phyloP scores from a whole-genome alignment of 2,888 invertebrate genomes.

The Acrobasis suavella region DNA sequence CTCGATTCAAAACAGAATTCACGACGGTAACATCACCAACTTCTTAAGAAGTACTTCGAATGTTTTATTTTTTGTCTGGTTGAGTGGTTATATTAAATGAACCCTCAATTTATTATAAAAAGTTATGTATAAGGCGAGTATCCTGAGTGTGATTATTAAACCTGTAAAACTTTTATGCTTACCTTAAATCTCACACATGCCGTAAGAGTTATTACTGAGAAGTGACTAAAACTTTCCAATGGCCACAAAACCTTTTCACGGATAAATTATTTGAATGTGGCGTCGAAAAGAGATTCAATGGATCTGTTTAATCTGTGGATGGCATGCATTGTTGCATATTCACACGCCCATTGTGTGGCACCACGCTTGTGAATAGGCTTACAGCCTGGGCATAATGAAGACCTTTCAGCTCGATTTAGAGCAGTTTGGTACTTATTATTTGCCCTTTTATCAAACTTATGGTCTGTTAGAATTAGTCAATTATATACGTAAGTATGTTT shows the following conservation, averaged over 20 bases:
- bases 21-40: no score
- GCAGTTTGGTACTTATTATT: slow-evolving; percentile 17
- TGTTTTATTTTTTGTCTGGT: no score
- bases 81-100: no score
- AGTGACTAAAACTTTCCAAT: slow-evolving; percentile 26
- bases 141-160: slow-evolving; percentile 18
- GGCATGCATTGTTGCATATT: slow-evolving; percentile 59
- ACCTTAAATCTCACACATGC: slow-evolving; percentile 6
- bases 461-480: background rate
- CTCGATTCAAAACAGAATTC: no score
- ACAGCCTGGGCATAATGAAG: slow-evolving; percentile 52
- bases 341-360: slow-evolving; percentile 48
- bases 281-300: slow-evolving; percentile 38
- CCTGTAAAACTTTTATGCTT: slow-evolving; percentile 10
- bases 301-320: slow-evolving; percentile 45
- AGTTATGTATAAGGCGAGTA: no score
- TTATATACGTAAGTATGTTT: background rate
- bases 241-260: slow-evolving; percentile 35
- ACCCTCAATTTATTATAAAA: background rate
- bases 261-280: slow-evolving; percentile 44
- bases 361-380: slow-evolving; percentile 38
- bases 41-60: no score
- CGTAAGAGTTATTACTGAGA: slow-evolving; percentile 12
- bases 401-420: slow-evolving; percentile 32
- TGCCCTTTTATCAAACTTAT: background rate